Evolutionary conservation across 2,113 vertebrate species (phyloP).

Genomic region (Phainopepla nitens): DNA sequence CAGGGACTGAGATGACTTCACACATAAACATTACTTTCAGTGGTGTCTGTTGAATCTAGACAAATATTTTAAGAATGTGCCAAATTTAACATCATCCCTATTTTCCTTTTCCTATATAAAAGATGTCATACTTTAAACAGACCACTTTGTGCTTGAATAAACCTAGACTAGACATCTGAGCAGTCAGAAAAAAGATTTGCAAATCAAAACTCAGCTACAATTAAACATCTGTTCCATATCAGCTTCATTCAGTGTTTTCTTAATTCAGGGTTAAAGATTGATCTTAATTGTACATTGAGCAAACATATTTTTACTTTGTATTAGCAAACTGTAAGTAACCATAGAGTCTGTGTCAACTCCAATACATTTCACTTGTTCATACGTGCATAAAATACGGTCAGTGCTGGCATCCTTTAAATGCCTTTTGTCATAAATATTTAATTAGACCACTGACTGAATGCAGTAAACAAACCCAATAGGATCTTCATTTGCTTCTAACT

Average conservation of each 20-base stretch:
- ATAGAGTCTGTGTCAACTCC: conserved; percentile 22
- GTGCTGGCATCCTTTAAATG: conserved; percentile 48
- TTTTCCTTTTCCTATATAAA: background rate
- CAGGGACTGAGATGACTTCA: background rate
- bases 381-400: conserved; percentile 48
- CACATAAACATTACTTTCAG: background rate
- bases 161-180: background rate
- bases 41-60: background rate
- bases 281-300: background rate
- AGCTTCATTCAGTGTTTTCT: background rate
- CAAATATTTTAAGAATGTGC: background rate
- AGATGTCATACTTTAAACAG: background rate
- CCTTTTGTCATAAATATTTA: conserved; percentile 60
- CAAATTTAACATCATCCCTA: background rate
- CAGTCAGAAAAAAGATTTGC: background rate
- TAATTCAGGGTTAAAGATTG: background rate
- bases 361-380: conserved; percentile 55
- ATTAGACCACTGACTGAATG: conserved; percentile 24
- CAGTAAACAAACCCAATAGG: background rate
- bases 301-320: conserved; percentile 11
- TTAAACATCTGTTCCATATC: background rate
- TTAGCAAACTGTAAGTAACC: conserved; percentile 35
- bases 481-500: conserved; percentile 32
- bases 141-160: background rate
- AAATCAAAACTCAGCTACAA: background rate